These are phyloP conservation scores for Oreochromis grahami DNA, from an alignment of 2,797 vertebrate genomes.

Conservation along the genomic window DNA sequence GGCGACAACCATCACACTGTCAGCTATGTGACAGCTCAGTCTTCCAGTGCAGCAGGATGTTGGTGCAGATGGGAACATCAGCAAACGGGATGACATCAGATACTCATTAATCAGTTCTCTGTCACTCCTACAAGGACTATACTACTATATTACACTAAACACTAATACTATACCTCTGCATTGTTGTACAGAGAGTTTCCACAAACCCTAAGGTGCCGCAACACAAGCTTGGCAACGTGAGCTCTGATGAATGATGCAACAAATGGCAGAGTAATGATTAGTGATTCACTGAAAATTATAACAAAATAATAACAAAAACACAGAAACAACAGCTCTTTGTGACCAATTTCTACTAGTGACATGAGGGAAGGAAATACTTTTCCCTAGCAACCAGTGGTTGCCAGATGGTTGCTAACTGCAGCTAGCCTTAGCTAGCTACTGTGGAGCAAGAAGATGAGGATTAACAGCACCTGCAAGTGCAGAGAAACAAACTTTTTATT, in stretches of 20 bases:
- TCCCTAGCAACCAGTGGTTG: neutral
- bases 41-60: neutral
- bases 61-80: constrained; percentile 8
- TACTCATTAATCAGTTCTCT: neutral
- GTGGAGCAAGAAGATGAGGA: neutral
- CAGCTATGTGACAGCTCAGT: constrained; percentile 30
- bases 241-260: neutral
- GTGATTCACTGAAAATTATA: neutral
- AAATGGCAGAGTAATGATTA: neutral
- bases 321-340: neutral
- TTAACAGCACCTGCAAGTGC: neutral
- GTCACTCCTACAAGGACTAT: neutral
- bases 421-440: neutral
- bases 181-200: neutral
- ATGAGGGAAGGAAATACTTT: neutral
- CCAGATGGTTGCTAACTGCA: neutral
- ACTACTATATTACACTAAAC: neutral
- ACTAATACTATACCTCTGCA: neutral
- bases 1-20: constrained; percentile 43
- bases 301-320: neutral
- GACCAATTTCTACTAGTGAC: neutral
- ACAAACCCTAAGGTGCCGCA: neutral
- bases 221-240: fast-evolving
- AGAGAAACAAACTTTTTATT: neutral
- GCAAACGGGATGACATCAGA: neutral